phyloP scores from a whole-genome alignment of 2,797 vertebrate species.

The Centroberyx gerrardi region DNA sequence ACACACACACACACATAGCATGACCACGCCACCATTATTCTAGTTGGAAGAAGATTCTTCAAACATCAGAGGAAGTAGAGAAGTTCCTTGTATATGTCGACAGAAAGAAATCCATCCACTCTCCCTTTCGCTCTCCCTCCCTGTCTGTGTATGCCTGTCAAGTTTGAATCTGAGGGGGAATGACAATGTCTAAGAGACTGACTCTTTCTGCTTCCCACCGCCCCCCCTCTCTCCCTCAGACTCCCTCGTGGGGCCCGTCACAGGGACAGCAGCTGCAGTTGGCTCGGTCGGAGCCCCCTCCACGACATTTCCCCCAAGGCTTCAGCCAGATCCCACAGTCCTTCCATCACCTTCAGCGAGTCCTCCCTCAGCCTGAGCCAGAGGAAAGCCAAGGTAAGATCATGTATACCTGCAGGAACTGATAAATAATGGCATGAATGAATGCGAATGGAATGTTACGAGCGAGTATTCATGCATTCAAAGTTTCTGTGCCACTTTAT shows the following conservation, averaged over 20 bases:
- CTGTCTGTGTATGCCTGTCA: background rate
- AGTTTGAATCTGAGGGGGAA: conserved; percentile 44
- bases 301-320: conserved; percentile 78
- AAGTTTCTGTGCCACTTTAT: background rate
- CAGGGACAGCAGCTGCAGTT: conserved; percentile 84
- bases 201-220: conserved; percentile 49
- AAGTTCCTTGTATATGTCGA: conserved; percentile 13
- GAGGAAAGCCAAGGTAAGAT: conserved; percentile 84
- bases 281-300: conserved; percentile 80
- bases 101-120: conserved; percentile 14
- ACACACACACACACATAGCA: conserved; percentile 11
- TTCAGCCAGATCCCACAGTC: conserved; percentile 79
- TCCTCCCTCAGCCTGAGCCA: conserved; percentile 84
- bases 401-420: no score
- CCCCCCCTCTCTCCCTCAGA: conserved; percentile 59
- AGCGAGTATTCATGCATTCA: no score
- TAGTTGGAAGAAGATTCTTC: background rate
- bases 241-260: conserved; percentile 78
- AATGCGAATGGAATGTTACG: background rate
- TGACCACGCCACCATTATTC: background rate
- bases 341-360: conserved; percentile 84
- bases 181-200: conserved; percentile 57
- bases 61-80: background rate
- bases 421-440: background rate
- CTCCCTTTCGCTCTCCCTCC: background rate